Evolutionary conservation across 2,797 vertebrate species (phyloP), one percentile per base, ranked within the genome.

Genomic region (Amazonetta brasiliensis): DNA sequence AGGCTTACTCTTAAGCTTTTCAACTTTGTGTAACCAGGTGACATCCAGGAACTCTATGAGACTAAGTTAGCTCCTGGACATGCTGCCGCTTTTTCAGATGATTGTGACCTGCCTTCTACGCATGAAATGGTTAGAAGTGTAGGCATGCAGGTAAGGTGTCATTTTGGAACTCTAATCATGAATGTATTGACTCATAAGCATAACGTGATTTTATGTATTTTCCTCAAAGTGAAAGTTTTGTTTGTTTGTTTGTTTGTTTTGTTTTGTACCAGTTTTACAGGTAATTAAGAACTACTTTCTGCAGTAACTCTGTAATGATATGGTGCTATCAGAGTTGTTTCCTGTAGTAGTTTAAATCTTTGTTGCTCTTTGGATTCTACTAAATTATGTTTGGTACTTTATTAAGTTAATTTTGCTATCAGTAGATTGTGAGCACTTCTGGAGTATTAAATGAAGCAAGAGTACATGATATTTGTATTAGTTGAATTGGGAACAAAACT

Each of bases 81-180:
- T 0, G 99, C 99, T 5, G 99, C 99, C 9, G 99, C 99, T 30
- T 99, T 99, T 48, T 99, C 99, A 37, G 98, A 99, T 11, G 99
- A 99, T 95, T 99, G 99, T 11, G 99, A 99, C 87, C 97, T 99
- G 83, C 99, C 99, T n/a, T 97, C 98, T 35, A 99, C 98, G 5
- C 99, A 99, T 44, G 99, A 99, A 95, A 98, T 98, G 96, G 98
- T 99, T 93, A 98, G 98, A 97, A 99, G 98, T 28, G 98, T 99
- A 69, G 99, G 99, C 69, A 99, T 99, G 98, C 99, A 99, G 98
- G 99, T 99, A 96, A 85, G 97, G 84, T n/a, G 20, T n/a, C 13
- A 16, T 68, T 87, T 8, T 20, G n/a, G 63, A 59, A 78, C 43
- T 84, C 52, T 63, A 11, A 50, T 46, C 39, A 23, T 31, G 5